Conservation (phyloP, 2,888 invertebrate species). For the Rhopalosiphum nymphaeae region DNA sequence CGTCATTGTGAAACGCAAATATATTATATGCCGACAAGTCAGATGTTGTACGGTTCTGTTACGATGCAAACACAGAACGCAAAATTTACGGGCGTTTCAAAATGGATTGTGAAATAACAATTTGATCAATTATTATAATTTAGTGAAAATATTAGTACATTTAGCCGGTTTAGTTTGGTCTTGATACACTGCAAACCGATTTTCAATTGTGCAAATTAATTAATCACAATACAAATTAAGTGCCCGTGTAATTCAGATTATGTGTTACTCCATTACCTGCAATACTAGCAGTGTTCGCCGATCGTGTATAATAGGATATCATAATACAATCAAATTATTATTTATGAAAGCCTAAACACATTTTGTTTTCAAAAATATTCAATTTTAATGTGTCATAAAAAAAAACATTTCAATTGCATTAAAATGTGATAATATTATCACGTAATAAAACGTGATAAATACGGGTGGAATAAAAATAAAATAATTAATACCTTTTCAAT, state of each 20-base stretch:
- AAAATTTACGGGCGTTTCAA: no score
- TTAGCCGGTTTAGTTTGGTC: background rate
- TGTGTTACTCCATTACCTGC: background rate
- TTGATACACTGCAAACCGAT: background rate
- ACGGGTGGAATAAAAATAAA: background rate
- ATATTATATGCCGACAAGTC: background rate
- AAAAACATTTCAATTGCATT: background rate
- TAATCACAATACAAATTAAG: background rate
- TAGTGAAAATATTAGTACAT: background rate
- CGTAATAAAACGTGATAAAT: background rate
- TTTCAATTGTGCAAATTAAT: background rate
- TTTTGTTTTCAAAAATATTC: background rate
- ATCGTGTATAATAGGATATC: background rate
- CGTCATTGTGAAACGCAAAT: background rate
- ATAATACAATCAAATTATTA: background rate
- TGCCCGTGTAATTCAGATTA: background rate
- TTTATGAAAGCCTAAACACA: background rate
- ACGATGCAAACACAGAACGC: no score
- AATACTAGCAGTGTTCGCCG: background rate
- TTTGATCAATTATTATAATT: background rate
- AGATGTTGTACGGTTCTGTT: background rate
- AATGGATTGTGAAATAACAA: no score
- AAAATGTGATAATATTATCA: background rate
- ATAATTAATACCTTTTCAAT: background rate
- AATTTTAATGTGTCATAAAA: background rate